A percentile compares a stretch with the other conserved stretches of the same genome.
phyloP scores from a whole-genome alignment of 1,140 invertebrate genomes.

The Pseudomyrmex pallidus region DNA sequence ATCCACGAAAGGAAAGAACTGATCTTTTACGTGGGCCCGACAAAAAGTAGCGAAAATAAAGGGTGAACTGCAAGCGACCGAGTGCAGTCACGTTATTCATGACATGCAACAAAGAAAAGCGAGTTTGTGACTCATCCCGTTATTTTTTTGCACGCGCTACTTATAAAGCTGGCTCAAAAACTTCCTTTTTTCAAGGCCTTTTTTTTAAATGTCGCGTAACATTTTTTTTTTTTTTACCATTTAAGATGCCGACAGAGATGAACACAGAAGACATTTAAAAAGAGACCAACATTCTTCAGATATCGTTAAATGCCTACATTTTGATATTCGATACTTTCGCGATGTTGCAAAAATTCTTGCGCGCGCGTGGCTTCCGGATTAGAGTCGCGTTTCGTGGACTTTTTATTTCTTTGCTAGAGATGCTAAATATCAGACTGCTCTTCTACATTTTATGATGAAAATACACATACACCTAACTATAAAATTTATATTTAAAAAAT shows the following conservation, averaged over 20 bases:
- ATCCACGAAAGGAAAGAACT: constrained; percentile 45
- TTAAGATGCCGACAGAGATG: neutral
- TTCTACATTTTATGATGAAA: too few species aligned
- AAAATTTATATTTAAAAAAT: too few species aligned
- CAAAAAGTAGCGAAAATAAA: constrained; percentile 49
- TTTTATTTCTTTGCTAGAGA: too few species aligned
- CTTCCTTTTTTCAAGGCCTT: neutral
- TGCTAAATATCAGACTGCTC: too few species aligned
- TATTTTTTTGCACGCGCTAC: constrained; percentile 22
- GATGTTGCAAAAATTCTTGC: too few species aligned
- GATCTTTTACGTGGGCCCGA: neutral
- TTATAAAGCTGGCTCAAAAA: constrained; percentile 15
- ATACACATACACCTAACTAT: too few species aligned
- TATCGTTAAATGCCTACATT: too few species aligned
- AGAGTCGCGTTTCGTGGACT: too few species aligned
- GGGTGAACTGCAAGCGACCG: neutral
- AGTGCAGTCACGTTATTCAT: constrained; percentile 8
- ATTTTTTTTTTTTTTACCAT: neutral
- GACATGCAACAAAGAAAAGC: constrained; percentile 50
- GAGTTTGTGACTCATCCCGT: constrained; percentile 49
- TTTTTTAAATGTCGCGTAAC: neutral
- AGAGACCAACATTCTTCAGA: too few species aligned
- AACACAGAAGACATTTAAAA: too few species aligned
- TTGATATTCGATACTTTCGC: too few species aligned
- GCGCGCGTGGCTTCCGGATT: too few species aligned